A percentile compares a stretch with the other conserved stretches of the same genome.
These are phyloP conservation scores for Leucopsar rothschildi DNA, from an alignment of 2,113 vertebrate species.

Conservation along the genomic window DNA sequence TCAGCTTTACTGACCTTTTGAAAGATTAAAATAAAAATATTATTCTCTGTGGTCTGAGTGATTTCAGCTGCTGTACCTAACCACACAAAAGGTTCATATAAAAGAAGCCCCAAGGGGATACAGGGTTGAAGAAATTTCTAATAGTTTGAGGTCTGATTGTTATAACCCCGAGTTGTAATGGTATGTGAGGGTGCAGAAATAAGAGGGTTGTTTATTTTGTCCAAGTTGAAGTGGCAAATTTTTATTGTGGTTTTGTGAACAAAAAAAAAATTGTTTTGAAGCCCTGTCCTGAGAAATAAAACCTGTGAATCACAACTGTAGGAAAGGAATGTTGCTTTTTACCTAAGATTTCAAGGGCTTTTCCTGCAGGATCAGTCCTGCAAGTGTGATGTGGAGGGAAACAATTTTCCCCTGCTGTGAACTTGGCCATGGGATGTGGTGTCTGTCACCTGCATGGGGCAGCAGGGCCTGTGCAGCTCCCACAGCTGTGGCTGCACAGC, in stretches of 20 bases:
- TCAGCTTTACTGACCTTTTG: conserved; percentile 71
- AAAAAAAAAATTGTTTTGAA: background rate
- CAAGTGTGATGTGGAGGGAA: background rate
- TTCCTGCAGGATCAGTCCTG: background rate
- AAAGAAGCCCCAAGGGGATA: conserved; percentile 1
- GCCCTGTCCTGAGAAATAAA: background rate
- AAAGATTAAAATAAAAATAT: conserved; percentile 72
- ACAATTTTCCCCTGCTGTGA: background rate
- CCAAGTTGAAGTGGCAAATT: background rate
- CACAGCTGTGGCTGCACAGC: background rate
- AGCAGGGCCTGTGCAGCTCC: background rate
- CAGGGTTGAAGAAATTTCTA: background rate
- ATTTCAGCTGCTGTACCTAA: conserved; percentile 40
- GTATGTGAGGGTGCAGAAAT: background rate
- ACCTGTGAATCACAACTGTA: background rate
- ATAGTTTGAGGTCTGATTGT: background rate
- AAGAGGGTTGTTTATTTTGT: background rate
- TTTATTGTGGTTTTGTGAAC: background rate
- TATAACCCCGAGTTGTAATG: background rate
- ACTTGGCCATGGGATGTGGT: rapidly evolving
- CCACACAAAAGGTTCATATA: conserved; percentile 26
- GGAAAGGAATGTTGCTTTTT: background rate
- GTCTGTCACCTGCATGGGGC: rapidly evolving
- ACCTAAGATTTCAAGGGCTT: background rate
- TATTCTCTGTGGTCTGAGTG: conserved; percentile 48